These are phyloP conservation scores for Pterostichus niger DNA, from an alignment of 2,888 invertebrate genomes.

Conservation along the genomic window DNA sequence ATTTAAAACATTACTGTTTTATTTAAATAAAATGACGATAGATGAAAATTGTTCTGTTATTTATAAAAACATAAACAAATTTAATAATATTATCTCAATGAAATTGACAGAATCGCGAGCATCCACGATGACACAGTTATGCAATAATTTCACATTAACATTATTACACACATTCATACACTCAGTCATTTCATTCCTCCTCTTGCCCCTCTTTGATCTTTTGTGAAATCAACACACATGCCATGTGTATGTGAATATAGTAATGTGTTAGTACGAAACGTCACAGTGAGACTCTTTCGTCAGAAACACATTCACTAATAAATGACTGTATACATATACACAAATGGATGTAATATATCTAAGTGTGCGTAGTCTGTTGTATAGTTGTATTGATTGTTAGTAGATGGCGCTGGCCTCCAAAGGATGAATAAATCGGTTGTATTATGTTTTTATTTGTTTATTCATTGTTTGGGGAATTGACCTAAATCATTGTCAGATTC, in stretches of 20 bases:
- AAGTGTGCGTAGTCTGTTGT: neutral
- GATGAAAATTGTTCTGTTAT: too few species aligned
- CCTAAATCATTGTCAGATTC: too few species aligned
- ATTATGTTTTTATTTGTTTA: neutral
- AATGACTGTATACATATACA: neutral
- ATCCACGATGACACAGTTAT: too few species aligned
- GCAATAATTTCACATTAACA: neutral
- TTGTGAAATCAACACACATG: neutral
- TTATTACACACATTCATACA: too few species aligned
- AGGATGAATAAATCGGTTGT: neutral
- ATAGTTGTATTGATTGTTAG: neutral
- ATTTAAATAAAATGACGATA: too few species aligned
- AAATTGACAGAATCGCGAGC: too few species aligned
- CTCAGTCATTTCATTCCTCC: too few species aligned
- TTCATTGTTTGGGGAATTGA: neutral
- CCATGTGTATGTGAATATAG: neutral
- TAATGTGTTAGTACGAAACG: neutral
- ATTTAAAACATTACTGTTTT: too few species aligned
- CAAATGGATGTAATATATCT: neutral
- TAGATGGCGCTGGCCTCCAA: neutral
- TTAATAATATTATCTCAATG: too few species aligned
- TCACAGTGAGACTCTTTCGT: constrained; percentile 5
- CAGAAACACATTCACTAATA: neutral
- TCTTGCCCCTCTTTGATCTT: neutral
- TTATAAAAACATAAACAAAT: too few species aligned